Evolutionary conservation across 2,113 vertebrate species (phyloP), one percentile per base, ranked within the genome.

Genomic region (Cyrtonyx montezumae): DNA sequence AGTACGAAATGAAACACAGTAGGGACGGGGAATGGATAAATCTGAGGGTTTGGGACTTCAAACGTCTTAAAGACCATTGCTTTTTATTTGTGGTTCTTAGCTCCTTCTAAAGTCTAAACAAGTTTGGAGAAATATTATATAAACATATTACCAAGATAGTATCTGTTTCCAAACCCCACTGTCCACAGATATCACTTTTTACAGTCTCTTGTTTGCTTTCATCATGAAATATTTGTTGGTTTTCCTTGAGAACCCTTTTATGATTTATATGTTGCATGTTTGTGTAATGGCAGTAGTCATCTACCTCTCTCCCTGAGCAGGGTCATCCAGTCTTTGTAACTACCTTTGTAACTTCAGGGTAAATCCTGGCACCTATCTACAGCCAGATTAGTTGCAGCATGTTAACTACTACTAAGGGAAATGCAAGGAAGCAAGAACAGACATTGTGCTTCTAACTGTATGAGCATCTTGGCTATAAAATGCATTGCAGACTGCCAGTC

Each of bases 1-100:
- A 90, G 82, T 83, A 36, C 37, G 49, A 59, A 91, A 28, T 85
- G 79, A 80, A 91, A 83, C 65, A 77, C 76, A 73, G 61, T 91
- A 15, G 32, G 18, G 15, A 74, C 70, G 61, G 6, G 51, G 43
- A 88, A 83, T 82, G 12, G 1, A 53, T 58, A 49, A 66, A 68
- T 26, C 12, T 69, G 9, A 36, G 9, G 17, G 28, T 68, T 61
- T 73, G 30, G 30, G 46, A 75, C 30, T 4, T 71, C 30, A 76
- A 30, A 23, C 17, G 28, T 63, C 30, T 34, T 87, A 58, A 66
- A 79, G 40, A 58, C 23, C 26, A 8, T 6, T 45, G 19, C 32
- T 70, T 26, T 37, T 75, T 75, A 87, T 75, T 3, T 34, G 21
- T 68, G 15, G 34, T 48, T 81, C 62, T 84, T 45, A 40, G 45